Percentiles rank a stretch among this genome's conserved stretches.
Evolutionary conservation across 2,888 invertebrate species (phyloP).

Genomic region (Mellilla xanthometata): DNA sequence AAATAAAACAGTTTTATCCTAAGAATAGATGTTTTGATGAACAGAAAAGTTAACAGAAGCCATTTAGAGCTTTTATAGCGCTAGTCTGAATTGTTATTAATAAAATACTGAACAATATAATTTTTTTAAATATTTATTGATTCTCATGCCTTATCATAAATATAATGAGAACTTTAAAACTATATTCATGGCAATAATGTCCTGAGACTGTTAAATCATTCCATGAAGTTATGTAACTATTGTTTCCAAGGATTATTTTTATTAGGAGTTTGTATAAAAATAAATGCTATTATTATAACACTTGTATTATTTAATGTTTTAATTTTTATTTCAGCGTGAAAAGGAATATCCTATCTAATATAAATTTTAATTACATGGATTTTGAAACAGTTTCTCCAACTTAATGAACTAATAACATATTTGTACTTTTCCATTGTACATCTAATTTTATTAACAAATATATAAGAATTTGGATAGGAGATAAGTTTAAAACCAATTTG

Average conservation of each 20-base stretch:
- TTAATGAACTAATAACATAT: too few species aligned
- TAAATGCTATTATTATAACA: conserved; percentile 36
- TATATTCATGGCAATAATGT: background rate
- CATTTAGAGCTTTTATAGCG: conserved; percentile 13
- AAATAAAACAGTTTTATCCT: too few species aligned
- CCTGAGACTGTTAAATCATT: conserved; percentile 19
- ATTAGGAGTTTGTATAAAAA: conserved; percentile 30
- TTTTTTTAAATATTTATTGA: conserved; percentile 24
- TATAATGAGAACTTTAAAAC: background rate
- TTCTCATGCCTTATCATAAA: conserved; percentile 15
- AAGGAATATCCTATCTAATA: background rate
- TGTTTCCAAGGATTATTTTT: background rate
- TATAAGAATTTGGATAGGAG: too few species aligned
- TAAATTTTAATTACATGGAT: too few species aligned
- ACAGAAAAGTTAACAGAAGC: too few species aligned
- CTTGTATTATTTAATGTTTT: conserved; percentile 12
- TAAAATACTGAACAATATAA: conserved; percentile 17
- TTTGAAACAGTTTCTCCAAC: too few species aligned
- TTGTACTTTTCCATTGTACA: too few species aligned
- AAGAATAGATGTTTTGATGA: too few species aligned
- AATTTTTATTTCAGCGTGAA: background rate
- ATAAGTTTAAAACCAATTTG: too few species aligned
- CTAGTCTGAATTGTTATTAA: conserved; percentile 23
- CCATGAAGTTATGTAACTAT: conserved; percentile 14
- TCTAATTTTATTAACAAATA: too few species aligned